Base-by-base conservation (phyloP, 1,140 invertebrate genomes). In the Habropoda laboriosa region DNA sequence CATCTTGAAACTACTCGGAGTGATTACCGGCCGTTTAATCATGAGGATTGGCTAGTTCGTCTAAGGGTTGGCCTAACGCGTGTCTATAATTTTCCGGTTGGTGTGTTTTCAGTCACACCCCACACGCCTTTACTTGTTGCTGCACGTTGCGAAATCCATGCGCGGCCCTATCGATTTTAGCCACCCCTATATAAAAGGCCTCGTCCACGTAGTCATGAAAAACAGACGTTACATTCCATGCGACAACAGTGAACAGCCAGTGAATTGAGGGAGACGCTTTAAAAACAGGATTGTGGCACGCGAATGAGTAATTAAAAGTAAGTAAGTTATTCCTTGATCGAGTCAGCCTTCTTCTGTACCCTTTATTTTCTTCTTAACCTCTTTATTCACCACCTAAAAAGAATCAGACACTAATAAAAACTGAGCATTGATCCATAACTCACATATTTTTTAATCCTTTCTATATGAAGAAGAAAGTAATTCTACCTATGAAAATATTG, bases 111-210 rank as follows among this genome's bases (percentile, higher is more conserved):
- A 68, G 72, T 57, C 83, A 76, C 84, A 60, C 72, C 58, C 72
- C 76, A 16, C 74, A 55, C 68, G 51, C 63, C 35, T 87, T 80
- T 86, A 89, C 88, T 89, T 89, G 89, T 89, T 89, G 86, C 88
- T 90, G 87, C 72, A 35, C 30, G 12, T 42, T 13, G 40, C 32
- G 57, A 51, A 13, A 57, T 87, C 66, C 90, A 90, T 91, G 90
- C 90, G 90, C 89, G 83, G 21, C 80, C 88, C 68, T 91, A 91
- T 91, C 87, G 90, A 91, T 90, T 82, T 49, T 18, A 3, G 24
- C 18, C n/a, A 10, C 66, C 51, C 63, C 80, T 79, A 80, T 89
- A 89, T 89, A 89, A 86, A 88, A 87, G 85, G 72, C 58, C 49
- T 32, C 61, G 57, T 64, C 78, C 72, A 80, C 74, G 72, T 79